phyloP scores from a whole-genome alignment of 2,888 invertebrate species.

The Creontiades dilutus region DNA sequence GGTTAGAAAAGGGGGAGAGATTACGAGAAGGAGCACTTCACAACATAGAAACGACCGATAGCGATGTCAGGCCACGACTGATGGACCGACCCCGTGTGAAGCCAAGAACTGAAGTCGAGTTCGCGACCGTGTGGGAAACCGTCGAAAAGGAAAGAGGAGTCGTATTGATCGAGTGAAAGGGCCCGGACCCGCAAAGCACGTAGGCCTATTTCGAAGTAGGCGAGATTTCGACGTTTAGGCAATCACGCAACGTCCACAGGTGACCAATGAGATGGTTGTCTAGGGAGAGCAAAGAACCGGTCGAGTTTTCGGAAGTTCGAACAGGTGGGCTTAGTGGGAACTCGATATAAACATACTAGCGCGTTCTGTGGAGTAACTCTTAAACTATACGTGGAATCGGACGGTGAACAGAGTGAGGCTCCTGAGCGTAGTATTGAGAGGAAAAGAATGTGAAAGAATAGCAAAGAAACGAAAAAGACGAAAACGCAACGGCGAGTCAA shows the following conservation, averaged over 20 bases:
- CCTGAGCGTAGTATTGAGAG: not conserved
- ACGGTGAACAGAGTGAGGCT: not conserved
- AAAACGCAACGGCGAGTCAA: too few species aligned
- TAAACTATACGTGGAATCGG: not conserved
- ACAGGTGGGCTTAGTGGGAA: not conserved
- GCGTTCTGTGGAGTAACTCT: not conserved
- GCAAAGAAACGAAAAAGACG: too few species aligned
- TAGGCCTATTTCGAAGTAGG: not conserved
- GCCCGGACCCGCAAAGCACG: conserved; percentile 1
- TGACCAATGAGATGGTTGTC: not conserved
- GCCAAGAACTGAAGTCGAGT: not conserved
- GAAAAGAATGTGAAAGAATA: too few species aligned
- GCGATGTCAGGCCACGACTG: conserved; percentile 14
- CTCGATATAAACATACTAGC: not conserved
- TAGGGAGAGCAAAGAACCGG: not conserved
- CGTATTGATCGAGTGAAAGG: not conserved
- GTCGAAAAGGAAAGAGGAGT: not conserved
- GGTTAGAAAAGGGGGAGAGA: not conserved
- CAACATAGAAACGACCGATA: not conserved
- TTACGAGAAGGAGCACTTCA: not conserved
- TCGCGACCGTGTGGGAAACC: not conserved
- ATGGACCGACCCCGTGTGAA: not conserved
- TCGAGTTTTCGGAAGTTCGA: not conserved
- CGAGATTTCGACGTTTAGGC: not conserved
- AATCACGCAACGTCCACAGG: not conserved